Evolutionary conservation across 2,888 invertebrate genomes (phyloP), one percentile per base, ranked within the genome.

Genomic region (Cacoxenus indagator): DNA sequence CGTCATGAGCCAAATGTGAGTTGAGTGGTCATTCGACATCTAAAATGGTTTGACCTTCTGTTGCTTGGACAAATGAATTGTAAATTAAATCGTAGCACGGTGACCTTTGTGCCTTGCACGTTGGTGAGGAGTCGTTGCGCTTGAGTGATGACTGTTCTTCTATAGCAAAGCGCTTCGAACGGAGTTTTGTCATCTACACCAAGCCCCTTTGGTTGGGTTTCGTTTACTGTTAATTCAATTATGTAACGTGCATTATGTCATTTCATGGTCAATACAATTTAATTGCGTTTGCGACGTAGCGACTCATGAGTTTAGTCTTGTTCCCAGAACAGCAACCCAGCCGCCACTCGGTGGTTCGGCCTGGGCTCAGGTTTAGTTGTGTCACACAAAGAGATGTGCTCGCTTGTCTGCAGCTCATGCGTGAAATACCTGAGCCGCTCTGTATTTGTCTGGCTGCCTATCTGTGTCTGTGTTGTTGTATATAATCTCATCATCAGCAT

Each of bases 151-250:
- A 48, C 46, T n/a, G n/a, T n/a, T n/a, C n/a, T n/a, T n/a, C n/a
- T n/a, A n/a, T n/a, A n/a, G n/a, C n/a, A n/a, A n/a, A n/a, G n/a
- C n/a, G n/a, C n/a, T n/a, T n/a, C n/a, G 27, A 9, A 31, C 64
- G 43, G 24, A 62, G 65, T 55, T 17, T 19, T 37, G 9, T 48
- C n/a, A 73, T 70, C 14, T 8, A 17, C 27, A 4, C 14, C n/a
- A n/a, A 6, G 51, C 29, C n/a, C 19, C 31, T 45, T 37, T 61
- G 64, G 64, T 55, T 55, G 64, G 48, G 24, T n/a, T n/a, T n/a
- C n/a, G n/a, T n/a, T n/a, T n/a, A n/a, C n/a, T n/a, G n/a, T n/a
- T 79, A 74, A 83, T 81, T 83, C 80, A 83, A 81, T 83, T 81
- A 83, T 79, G 78, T 83, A 81, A 73, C 76, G 72, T 73, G 75